phyloP scores from a whole-genome alignment of 2,113 vertebrate genomes.

The Psophia crepitans region DNA sequence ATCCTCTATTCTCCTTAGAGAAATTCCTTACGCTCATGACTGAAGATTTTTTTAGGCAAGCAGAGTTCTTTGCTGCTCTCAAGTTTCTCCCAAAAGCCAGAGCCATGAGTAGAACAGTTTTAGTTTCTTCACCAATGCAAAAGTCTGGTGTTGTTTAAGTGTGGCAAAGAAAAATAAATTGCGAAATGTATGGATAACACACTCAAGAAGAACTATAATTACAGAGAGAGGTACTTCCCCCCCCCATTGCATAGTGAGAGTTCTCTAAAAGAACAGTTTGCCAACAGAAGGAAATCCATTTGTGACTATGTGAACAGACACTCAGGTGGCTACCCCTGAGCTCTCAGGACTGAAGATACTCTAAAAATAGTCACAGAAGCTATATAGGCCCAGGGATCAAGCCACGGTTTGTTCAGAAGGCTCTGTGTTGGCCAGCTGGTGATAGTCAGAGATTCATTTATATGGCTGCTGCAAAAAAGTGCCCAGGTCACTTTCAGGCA shows the following conservation, averaged over 20 bases:
- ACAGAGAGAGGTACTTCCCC: background rate
- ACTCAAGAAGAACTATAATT: background rate
- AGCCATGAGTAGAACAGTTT: background rate
- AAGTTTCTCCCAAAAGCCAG: background rate
- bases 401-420: background rate
- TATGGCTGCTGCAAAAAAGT: background rate
- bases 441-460: background rate
- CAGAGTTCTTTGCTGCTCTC: background rate
- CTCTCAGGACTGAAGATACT: background rate
- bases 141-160: background rate
- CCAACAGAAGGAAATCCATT: background rate
- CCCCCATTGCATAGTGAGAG: too few species aligned
- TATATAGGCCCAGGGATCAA: background rate
- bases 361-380: background rate
- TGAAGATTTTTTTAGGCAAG: background rate
- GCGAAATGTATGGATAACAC: background rate
- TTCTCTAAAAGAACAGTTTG: background rate
- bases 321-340: background rate
- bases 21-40: background rate
- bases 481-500: background rate
- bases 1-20: background rate
- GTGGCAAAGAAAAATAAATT: background rate
- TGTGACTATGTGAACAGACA: background rate
- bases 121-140: background rate
- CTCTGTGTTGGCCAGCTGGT: background rate